These are phyloP conservation scores for Anguilla rostrata DNA, from an alignment of 2,113 vertebrate species.

Conservation along the genomic window DNA sequence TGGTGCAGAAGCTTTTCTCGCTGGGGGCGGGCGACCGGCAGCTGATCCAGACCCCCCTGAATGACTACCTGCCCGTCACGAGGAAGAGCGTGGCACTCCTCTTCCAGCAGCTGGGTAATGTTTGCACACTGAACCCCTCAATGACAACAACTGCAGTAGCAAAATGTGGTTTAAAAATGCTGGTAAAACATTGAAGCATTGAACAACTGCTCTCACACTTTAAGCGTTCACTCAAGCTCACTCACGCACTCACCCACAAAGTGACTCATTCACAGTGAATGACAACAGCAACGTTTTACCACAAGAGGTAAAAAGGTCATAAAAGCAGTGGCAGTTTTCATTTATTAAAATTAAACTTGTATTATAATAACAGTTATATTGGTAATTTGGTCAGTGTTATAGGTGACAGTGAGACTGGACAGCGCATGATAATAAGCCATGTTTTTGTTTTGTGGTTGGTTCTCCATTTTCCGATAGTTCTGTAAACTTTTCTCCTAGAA, in stretches of 20 bases:
- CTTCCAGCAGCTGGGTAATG: slow-evolving; percentile 94
- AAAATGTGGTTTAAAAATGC: no score
- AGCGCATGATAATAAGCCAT: neutral
- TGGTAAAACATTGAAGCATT: no score
- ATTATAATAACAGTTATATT: neutral
- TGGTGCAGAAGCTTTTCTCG: slow-evolving; percentile 89
- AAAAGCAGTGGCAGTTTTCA: neutral
- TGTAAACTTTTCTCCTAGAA: neutral
- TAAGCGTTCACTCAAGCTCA: no score
- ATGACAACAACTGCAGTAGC: neutral
- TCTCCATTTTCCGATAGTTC: neutral
- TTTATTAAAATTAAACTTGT: no score
- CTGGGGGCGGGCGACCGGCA: slow-evolving; percentile 95
- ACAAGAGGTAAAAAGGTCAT: neutral
- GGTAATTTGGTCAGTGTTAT: neutral
- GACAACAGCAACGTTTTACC: neutral
- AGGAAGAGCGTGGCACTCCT: slow-evolving; percentile 90
- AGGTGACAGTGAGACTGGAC: neutral
- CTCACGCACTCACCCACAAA: neutral
- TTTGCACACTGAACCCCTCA: slow-evolving; percentile 29
- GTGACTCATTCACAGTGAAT: neutral
- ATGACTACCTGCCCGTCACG: slow-evolving; percentile 88
- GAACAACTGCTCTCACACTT: no score
- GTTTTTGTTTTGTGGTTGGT: neutral
- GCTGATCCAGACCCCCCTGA: slow-evolving; percentile 93